phyloP scores from a whole-genome alignment of 2,113 vertebrate species.

The Nothoprocta pentlandii region DNA sequence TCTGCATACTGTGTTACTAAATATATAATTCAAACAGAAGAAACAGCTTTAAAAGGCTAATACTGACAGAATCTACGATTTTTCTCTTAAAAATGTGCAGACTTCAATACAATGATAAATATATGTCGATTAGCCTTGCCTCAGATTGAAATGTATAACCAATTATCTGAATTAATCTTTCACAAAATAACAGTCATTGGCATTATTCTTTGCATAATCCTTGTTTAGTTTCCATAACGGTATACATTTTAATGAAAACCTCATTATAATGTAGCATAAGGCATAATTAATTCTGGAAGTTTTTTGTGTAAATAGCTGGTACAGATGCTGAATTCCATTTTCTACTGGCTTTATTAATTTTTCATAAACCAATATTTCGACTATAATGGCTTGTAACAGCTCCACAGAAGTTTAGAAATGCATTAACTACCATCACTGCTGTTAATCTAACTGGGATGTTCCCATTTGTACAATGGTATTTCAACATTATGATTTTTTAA shows the following conservation, averaged over 20 bases:
- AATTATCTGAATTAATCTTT: constrained; percentile 77
- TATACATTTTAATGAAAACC: constrained; percentile 79
- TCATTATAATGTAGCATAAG: constrained; percentile 73
- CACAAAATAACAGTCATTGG: constrained; percentile 59
- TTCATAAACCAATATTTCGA: constrained; percentile 75
- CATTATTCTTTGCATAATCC: constrained; percentile 73
- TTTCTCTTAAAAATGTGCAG: constrained; percentile 7
- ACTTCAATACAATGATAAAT: constrained; percentile 22
- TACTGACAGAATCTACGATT: background rate
- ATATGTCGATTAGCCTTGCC: constrained; percentile 46
- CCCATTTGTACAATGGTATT: constrained; percentile 26
- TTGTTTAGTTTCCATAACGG: constrained; percentile 75
- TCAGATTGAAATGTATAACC: constrained; percentile 66
- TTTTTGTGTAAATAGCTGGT: constrained; percentile 73
- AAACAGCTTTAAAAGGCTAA: background rate
- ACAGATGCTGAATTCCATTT: constrained; percentile 72
- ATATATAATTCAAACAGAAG: background rate
- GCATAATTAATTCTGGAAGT: constrained; percentile 78
- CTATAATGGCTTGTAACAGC: constrained; percentile 70
- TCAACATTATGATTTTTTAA: constrained; percentile 29
- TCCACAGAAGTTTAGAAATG: constrained; percentile 69
- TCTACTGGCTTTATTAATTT: constrained; percentile 77
- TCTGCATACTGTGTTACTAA: background rate
- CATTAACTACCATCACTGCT: constrained; percentile 51
- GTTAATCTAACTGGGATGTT: constrained; percentile 49